Evolutionary conservation across 2,888 invertebrate genomes (phyloP), one percentile per base, ranked within the genome.

Genomic region (Brachypterus glaber): DNA sequence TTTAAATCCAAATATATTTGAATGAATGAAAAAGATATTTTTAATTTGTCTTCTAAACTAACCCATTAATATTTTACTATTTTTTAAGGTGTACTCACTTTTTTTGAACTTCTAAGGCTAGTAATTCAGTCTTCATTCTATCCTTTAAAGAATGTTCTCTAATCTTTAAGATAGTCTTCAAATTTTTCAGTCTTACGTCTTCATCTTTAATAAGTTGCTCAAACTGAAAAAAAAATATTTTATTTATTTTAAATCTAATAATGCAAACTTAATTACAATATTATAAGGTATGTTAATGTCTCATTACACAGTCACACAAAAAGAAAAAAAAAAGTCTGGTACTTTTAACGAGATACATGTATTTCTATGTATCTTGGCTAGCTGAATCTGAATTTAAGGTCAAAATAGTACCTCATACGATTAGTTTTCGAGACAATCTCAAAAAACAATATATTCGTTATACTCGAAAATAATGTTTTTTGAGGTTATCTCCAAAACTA

Each of bases 151-250:
- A 73, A 53, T 77, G 76, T 56, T 82, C 80, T 4, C 79, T 68
- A 36, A 80, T 71, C 57, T 77, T 76, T 30, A 83, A 67, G 27
- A 81, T 62, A 30, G 76, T 70, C 44, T 74, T 70, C 51, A 82
- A 68, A 59, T 82, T 76, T 49, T 79, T 74, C 2, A 77, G 72
- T 53, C 80, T 67, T 11, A 71, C 64, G 49, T 77, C 76, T 60
- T 83, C 82, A 50, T 79, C 79, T 56, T 74, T 75, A 47, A 79
- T 74, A 50, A 82, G 64, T 54, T 76, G 73, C 42, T 76, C 76
- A 57, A 76, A 63, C 66, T 66, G 43, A 27, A 53, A 56, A 33
- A 33, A 41, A 41, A 35, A 14, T 33, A n/a, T n/a, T n/a, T n/a
- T n/a, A n/a, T n/a, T n/a, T n/a, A n/a, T n/a, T n/a, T n/a, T n/a